These are phyloP conservation scores for Labroides dimidiatus DNA, from an alignment of 2,797 vertebrate species.

Conservation along the genomic window DNA sequence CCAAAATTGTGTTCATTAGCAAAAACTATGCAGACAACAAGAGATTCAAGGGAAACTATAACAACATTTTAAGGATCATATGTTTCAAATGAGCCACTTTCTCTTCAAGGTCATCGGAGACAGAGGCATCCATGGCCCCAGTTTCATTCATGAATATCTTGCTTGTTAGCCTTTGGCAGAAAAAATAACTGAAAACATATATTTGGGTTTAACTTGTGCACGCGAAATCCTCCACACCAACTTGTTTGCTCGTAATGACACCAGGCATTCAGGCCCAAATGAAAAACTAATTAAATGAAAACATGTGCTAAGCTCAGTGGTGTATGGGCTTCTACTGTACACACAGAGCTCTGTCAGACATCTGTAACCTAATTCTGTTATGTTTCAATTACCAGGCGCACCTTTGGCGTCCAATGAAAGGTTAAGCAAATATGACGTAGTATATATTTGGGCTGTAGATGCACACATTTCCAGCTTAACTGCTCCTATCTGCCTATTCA, in stretches of 20 bases:
- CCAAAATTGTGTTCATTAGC: slow-evolving; percentile 24
- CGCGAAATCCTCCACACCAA: slow-evolving; percentile 58
- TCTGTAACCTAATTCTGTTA: slow-evolving; percentile 87
- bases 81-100: not conserved
- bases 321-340: slow-evolving; percentile 79
- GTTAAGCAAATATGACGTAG: slow-evolving; percentile 84
- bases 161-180: slow-evolving; percentile 38
- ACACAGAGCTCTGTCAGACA: slow-evolving; percentile 82
- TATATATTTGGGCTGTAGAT: slow-evolving; percentile 69
- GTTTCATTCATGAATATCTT: slow-evolving; percentile 22
- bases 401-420: slow-evolving; percentile 83
- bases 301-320: slow-evolving; percentile 79
- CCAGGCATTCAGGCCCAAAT: slow-evolving; percentile 74
- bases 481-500: slow-evolving; percentile 75
- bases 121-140: not conserved
- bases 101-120: not conserved
- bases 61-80: not conserved
- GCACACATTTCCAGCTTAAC: slow-evolving; percentile 71
- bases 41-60: slow-evolving; percentile 1
- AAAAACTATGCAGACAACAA: slow-evolving; percentile 7
- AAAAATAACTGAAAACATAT: slow-evolving; percentile 39
- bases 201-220: slow-evolving; percentile 40
- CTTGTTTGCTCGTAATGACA: slow-evolving; percentile 76
- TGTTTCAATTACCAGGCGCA: slow-evolving; percentile 86
- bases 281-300: slow-evolving; percentile 88